Conservation (phyloP, 1,140 invertebrate species). For the Cotesia chilonis region DNA sequence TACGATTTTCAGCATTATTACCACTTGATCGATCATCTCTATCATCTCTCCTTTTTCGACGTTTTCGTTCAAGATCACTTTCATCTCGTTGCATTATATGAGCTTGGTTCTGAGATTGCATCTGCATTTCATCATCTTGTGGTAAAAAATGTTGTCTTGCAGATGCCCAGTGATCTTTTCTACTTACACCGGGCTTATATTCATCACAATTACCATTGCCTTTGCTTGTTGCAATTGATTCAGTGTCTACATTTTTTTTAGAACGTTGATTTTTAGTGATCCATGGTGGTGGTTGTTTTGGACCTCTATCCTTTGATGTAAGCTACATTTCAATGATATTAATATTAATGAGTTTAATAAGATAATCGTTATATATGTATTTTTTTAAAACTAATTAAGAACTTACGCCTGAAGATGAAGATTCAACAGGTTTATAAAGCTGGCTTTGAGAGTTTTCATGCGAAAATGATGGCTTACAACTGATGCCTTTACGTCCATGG, state of each 20-base stretch:
- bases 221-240: constrained; percentile 56
- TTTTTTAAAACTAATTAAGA: constrained; percentile 17
- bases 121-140: constrained; percentile 44
- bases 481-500: constrained; percentile 52
- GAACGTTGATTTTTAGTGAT: constrained; percentile 54
- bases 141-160: constrained; percentile 59
- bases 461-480: constrained; percentile 50
- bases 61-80: constrained; percentile 50
- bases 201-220: constrained; percentile 49
- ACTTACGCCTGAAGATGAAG: constrained; percentile 61
- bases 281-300: constrained; percentile 57
- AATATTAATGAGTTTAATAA: not conserved
- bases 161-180: constrained; percentile 63
- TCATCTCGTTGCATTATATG: constrained; percentile 44
- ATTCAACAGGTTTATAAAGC: constrained; percentile 63
- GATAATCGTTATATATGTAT: constrained; percentile 1
- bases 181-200: constrained; percentile 51
- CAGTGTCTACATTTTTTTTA: constrained; percentile 52
- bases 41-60: constrained; percentile 50
- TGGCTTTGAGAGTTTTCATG: constrained; percentile 56
- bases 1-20: constrained; percentile 42
- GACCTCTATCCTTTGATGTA: constrained; percentile 57
- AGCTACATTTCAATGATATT: constrained; percentile 44
- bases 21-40: constrained; percentile 48
- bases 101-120: constrained; percentile 35